Percentiles rank a stretch among this genome's conserved stretches.
Conservation (phyloP, 2,888 invertebrate genomes). For the Leptopilina syphax region DNA sequence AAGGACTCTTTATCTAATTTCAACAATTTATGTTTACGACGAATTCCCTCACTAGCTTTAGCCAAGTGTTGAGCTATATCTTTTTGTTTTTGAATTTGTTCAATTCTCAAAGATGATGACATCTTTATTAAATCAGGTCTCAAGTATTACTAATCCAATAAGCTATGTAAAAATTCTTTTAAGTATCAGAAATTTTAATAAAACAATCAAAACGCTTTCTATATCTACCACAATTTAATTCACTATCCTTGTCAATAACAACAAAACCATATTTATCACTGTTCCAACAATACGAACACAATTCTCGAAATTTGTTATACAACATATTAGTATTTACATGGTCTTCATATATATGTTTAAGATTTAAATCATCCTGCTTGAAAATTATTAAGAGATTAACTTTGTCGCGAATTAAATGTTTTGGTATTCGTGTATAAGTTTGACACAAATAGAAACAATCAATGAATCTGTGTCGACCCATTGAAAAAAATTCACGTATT, state of each 20-base stretch:
- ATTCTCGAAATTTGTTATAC: too few species aligned
- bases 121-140: background rate
- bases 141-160: conserved; percentile 42
- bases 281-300: too few species aligned
- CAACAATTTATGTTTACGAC: conserved; percentile 46
- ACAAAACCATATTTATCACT: conserved; percentile 52
- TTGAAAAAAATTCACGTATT: conserved; percentile 4
- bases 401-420: conserved; percentile 28
- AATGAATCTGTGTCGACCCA: background rate
- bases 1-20: conserved; percentile 38
- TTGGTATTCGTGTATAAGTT: conserved; percentile 18
- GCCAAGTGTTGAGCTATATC: too few species aligned
- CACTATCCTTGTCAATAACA: conserved; percentile 64
- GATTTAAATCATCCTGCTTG: background rate
- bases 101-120: background rate
- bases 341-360: background rate
- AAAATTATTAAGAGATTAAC: conserved; percentile 6
- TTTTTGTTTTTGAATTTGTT: conserved; percentile 27
- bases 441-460: conserved; percentile 4
- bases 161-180: background rate
- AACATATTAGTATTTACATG: too few species aligned
- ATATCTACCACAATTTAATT: conserved; percentile 63
- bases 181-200: background rate
- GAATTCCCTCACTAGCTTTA: conserved; percentile 47
- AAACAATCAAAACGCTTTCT: conserved; percentile 64